Evolutionary conservation across 2,888 invertebrate genomes (phyloP).

Genomic region (Drosophila greeni): DNA sequence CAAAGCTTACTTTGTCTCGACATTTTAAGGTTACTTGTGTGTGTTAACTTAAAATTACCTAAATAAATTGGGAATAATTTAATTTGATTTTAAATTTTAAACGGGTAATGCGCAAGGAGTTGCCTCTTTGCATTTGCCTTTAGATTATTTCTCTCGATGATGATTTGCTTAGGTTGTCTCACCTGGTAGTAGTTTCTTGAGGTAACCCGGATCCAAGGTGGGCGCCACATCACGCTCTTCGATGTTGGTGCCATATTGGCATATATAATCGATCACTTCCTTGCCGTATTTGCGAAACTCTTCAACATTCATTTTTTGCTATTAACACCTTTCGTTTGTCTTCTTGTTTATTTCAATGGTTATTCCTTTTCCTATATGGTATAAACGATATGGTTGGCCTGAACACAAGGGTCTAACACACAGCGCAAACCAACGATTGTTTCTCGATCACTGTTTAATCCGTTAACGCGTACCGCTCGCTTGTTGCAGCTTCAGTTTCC

Average conservation of each 20-base stretch:
- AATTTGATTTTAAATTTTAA: background rate
- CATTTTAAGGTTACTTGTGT: background rate
- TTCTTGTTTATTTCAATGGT: slow-evolving; percentile 1
- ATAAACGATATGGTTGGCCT: background rate
- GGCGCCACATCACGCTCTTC: slow-evolving; percentile 86
- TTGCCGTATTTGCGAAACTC: slow-evolving; percentile 87
- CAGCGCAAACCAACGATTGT: slow-evolving; percentile 13
- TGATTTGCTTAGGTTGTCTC: slow-evolving; percentile 34
- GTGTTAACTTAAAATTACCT: background rate
- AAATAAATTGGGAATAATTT: background rate
- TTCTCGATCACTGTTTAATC: slow-evolving; percentile 23
- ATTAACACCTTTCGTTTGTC: slow-evolving; percentile 17
- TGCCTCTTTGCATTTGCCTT: background rate
- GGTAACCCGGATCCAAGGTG: slow-evolving; percentile 88
- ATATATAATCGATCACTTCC: slow-evolving; percentile 91
- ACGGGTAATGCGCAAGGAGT: too few species aligned
- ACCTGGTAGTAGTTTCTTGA: slow-evolving; percentile 84
- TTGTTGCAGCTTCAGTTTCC: slow-evolving; percentile 55
- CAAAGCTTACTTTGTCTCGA: background rate
- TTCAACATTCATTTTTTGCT: slow-evolving; percentile 84
- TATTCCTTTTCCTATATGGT: background rate
- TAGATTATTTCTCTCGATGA: slow-evolving; percentile 30
- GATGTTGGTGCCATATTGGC: slow-evolving; percentile 86
- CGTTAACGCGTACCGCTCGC: slow-evolving; percentile 42
- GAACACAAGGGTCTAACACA: slow-evolving; percentile 3